Conservation (phyloP, 2,113 vertebrate species). For the Hemibagrus wyckioides region DNA sequence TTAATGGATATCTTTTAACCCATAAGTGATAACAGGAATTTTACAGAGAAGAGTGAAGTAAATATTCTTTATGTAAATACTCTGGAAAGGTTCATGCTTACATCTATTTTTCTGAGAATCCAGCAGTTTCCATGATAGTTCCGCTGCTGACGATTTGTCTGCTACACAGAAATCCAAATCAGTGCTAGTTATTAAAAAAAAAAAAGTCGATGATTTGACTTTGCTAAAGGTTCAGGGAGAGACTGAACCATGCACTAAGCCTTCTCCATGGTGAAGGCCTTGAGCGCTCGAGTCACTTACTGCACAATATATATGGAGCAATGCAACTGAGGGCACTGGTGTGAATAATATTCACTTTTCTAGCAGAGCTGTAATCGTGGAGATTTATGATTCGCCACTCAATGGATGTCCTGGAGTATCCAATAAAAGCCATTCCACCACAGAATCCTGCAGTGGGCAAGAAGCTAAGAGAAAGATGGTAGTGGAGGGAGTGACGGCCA, state of each 20-base stretch:
- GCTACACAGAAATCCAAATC: background rate
- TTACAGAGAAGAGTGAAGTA: conserved; percentile 65
- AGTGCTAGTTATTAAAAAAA: background rate
- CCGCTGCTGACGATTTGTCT: background rate
- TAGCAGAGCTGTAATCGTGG: conserved; percentile 66
- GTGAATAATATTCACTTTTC: conserved; percentile 62
- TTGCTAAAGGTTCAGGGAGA: conserved; percentile 19
- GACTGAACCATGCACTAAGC: conserved; percentile 18
- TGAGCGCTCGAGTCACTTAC: conserved; percentile 44
- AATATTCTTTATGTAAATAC: conserved; percentile 69
- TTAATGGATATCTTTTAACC: conserved; percentile 63
- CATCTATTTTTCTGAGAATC: conserved; percentile 10
- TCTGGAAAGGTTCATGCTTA: conserved; percentile 53
- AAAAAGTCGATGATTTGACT: background rate
- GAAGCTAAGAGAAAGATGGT: conserved; percentile 56
- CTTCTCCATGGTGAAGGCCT: conserved; percentile 30
- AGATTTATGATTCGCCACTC: conserved; percentile 70
- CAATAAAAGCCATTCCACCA: conserved; percentile 68
- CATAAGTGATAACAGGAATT: conserved; percentile 65
- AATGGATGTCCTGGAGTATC: conserved; percentile 66
- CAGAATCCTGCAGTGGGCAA: conserved; percentile 59
- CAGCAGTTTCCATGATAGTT: conserved; percentile 24
- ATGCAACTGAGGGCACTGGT: conserved; percentile 59
- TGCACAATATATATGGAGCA: conserved; percentile 63
- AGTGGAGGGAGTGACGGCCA: background rate